Conservation (phyloP, 2,113 vertebrate genomes). For the Axis porcinus region DNA sequence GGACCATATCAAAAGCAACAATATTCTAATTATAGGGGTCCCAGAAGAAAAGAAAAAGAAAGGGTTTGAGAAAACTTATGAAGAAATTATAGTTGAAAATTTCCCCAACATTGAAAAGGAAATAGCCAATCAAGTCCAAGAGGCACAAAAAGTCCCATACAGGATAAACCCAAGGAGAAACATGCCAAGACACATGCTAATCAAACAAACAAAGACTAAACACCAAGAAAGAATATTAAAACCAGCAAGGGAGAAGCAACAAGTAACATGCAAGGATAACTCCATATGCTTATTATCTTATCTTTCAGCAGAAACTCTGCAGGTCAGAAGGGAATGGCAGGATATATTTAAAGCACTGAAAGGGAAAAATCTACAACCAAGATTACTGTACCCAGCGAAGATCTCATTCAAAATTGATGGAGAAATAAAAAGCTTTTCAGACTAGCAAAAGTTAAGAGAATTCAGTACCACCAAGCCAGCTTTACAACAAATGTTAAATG, state of each 20-base stretch:
- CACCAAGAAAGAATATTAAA: neutral
- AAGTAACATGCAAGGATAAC: neutral
- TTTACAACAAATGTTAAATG: neutral
- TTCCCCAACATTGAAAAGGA: neutral
- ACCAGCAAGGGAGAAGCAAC: neutral
- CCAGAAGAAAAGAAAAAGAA: neutral
- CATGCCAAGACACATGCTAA: neutral
- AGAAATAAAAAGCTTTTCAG: neutral
- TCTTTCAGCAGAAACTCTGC: neutral
- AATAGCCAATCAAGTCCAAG: neutral
- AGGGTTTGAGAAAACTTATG: neutral
- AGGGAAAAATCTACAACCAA: neutral
- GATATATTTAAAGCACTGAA: neutral
- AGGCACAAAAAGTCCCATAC: neutral
- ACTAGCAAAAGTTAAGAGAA: neutral
- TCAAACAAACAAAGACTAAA: neutral
- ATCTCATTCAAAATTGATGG: neutral
- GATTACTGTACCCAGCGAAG: neutral
- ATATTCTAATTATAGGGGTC: neutral
- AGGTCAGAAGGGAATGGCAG: neutral
- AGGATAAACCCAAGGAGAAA: neutral
- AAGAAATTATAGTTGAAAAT: neutral
- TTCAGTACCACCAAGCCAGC: neutral
- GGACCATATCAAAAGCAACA: neutral
- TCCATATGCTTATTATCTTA: neutral